A percentile compares a stretch with the other conserved stretches of the same genome.
phyloP scores from a whole-genome alignment of 1,140 invertebrate species.

The Argopecten irradians region DNA sequence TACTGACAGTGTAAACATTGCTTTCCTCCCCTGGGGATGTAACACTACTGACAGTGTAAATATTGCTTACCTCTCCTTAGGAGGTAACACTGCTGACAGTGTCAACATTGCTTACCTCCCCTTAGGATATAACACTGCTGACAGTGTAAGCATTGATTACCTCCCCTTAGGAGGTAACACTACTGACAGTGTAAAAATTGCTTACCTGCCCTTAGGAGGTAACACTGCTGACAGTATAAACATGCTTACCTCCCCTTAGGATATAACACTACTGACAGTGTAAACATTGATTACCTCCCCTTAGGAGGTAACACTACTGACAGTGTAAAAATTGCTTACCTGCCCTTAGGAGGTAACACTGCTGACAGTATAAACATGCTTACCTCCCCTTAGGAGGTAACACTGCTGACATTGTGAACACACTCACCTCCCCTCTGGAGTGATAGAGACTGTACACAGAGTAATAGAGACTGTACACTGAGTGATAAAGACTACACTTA shows the following conservation, averaged over 20 bases:
- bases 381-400: neutral
- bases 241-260: no score
- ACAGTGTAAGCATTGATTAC: no score
- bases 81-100: no score
- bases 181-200: no score
- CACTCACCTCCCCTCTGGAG: neutral
- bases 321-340: conserved; percentile 51
- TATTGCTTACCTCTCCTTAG: no score
- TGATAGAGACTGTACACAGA: neutral
- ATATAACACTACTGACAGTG: neutral
- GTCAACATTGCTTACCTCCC: no score
- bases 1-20: no score
- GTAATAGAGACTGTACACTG: neutral
- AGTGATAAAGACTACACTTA: no score
- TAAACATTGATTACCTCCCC: neutral
- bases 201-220: no score
- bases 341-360: conserved; percentile 71
- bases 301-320: neutral
- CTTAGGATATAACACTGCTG: no score
- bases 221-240: no score
- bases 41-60: neutral
- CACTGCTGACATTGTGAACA: neutral
- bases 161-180: neutral
- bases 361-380: conserved; percentile 62
- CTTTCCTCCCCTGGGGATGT: neutral